Conservation (phyloP, 2,113 vertebrate genomes). For the Neogobius melanostomus region DNA sequence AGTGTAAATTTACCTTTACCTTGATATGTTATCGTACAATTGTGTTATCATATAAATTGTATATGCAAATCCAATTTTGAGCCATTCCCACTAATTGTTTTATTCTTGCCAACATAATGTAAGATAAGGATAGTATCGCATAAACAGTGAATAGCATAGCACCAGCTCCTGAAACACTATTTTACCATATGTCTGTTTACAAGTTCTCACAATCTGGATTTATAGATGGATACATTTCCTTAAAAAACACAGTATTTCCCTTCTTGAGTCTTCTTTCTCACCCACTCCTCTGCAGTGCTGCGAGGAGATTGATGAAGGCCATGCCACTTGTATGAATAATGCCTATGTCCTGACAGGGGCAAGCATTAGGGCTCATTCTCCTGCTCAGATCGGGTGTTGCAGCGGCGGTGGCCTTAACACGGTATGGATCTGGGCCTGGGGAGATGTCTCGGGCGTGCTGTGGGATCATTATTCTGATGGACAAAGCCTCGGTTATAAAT, state of each 20-base stretch:
- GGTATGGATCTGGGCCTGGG: constrained; percentile 71
- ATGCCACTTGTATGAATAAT: constrained; percentile 51
- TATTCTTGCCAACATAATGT: no score
- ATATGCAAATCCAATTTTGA: no score
- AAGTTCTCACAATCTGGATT: no score
- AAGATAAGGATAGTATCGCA: no score
- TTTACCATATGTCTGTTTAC: no score
- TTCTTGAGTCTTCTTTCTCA: constrained; percentile 4
- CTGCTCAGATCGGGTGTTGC: constrained; percentile 51
- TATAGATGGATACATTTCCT: no score
- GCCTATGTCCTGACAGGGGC: constrained; percentile 46
- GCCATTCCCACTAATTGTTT: no score
- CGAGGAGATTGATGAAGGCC: constrained; percentile 44
- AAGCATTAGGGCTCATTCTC: constrained; percentile 47
- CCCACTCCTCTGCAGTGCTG: constrained; percentile 13
- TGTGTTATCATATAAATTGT: no score
- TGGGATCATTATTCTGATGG: constrained; percentile 75
- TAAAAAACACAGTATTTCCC: neutral
- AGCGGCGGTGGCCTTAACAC: constrained; percentile 46
- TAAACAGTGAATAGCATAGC: no score
- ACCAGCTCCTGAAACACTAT: no score
- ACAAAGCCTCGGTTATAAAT: constrained; percentile 74
- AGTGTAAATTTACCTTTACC: no score
- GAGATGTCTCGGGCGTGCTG: constrained; percentile 59
- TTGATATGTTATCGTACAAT: no score